phyloP scores from a whole-genome alignment of 2,113 vertebrate genomes.

The Melanostigma gelatinosum region DNA sequence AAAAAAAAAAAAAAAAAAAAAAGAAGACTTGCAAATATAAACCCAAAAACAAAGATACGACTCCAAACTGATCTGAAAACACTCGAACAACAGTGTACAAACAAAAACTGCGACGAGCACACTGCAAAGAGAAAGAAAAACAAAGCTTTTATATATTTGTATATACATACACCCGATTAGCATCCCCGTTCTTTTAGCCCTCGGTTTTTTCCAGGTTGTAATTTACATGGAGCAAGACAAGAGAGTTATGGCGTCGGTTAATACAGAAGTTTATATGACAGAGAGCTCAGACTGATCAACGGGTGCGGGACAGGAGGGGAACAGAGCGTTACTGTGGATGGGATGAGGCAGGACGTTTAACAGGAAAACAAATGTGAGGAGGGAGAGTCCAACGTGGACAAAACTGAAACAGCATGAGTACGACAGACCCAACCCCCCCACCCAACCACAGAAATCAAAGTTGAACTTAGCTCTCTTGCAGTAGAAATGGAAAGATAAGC shows the following conservation, averaged over 20 bases:
- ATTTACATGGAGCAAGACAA: constrained; percentile 65
- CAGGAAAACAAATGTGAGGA: constrained; percentile 26
- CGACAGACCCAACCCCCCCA: constrained; percentile 45
- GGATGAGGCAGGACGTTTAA: constrained; percentile 22
- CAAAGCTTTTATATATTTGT: constrained; percentile 51
- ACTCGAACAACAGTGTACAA: constrained; percentile 69
- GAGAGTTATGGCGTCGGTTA: constrained; percentile 72
- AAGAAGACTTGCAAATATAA: constrained; percentile 61
- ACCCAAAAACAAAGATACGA: constrained; percentile 69
- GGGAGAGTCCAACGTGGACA: constrained; percentile 51
- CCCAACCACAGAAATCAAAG: constrained; percentile 56
- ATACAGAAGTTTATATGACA: constrained; percentile 75
- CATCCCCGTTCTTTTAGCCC: constrained; percentile 62
- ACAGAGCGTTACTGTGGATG: background rate
- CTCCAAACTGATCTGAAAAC: constrained; percentile 67
- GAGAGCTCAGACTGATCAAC: constrained; percentile 26
- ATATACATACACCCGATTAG: constrained; percentile 62
- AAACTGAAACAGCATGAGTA: constrained; percentile 47
- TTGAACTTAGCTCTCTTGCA: constrained; percentile 69
- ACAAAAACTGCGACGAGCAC: constrained; percentile 70
- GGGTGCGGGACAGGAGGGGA: constrained; percentile 8
- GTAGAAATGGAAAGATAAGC: constrained; percentile 79
- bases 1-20: constrained; percentile 39
- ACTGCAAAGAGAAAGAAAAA: constrained; percentile 46
- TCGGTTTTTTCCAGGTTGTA: constrained; percentile 51